These are phyloP conservation scores for Spea bombifrons DNA, from an alignment of 2,113 vertebrate species.

Conservation along the genomic window DNA sequence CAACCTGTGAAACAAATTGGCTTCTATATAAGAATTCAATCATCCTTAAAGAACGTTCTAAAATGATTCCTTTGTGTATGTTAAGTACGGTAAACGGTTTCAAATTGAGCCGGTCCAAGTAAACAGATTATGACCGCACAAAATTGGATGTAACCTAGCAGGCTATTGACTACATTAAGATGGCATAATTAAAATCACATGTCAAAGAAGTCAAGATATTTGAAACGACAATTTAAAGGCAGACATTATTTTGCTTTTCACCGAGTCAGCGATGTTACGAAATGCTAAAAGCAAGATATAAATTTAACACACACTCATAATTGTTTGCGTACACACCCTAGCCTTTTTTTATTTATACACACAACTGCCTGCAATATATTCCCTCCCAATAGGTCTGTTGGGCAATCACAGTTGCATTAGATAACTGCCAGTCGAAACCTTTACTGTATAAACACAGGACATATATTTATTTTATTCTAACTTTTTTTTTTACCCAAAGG, in stretches of 20 bases:
- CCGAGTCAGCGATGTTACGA: too few species aligned
- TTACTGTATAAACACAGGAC: too few species aligned
- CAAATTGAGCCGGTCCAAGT: neutral
- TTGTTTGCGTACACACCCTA: too few species aligned
- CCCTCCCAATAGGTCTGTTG: too few species aligned
- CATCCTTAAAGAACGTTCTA: neutral
- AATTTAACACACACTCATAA: too few species aligned
- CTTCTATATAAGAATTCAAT: slow-evolving; percentile 4
- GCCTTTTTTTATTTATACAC: too few species aligned
- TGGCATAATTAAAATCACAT: neutral
- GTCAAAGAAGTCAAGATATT: neutral
- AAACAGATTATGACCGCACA: neutral
- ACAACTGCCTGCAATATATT: too few species aligned
- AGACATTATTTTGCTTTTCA: neutral
- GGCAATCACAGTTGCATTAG: too few species aligned
- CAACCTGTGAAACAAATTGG: slow-evolving; percentile 20
- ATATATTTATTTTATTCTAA: too few species aligned
- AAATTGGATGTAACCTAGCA: neutral
- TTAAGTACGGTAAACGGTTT: neutral
- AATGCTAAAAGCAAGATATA: too few species aligned
- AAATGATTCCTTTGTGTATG: neutral
- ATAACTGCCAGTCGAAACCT: too few species aligned
- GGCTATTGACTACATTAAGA: neutral
- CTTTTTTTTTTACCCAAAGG: too few species aligned
- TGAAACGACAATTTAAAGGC: neutral